These are phyloP conservation scores for Nephrocerus scutellatus DNA, from an alignment of 2,888 invertebrate species.

Conservation along the genomic window DNA sequence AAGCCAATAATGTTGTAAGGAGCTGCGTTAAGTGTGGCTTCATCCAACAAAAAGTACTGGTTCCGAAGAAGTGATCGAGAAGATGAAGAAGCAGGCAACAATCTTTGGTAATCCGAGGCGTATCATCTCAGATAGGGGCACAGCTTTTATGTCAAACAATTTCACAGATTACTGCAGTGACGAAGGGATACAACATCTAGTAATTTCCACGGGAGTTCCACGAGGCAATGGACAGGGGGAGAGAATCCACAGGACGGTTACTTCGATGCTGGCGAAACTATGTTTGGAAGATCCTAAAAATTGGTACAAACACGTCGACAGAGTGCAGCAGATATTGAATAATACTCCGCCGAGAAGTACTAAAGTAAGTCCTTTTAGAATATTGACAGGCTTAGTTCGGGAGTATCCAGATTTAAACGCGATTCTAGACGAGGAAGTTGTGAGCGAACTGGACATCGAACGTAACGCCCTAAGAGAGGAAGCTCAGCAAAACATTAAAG, in stretches of 20 bases:
- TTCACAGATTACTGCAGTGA: slow-evolving; percentile 34
- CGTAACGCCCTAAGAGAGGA: background rate
- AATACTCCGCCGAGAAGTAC: slow-evolving; percentile 2
- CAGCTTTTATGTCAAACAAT: slow-evolving; percentile 35
- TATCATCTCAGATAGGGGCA: slow-evolving; percentile 39
- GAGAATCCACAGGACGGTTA: slow-evolving; percentile 31
- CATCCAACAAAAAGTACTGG: slow-evolving; percentile 29
- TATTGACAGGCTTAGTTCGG: no score
- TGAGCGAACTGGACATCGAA: background rate
- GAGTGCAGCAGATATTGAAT: slow-evolving; percentile 22
- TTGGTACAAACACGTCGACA: slow-evolving; percentile 27
- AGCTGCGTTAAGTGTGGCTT: slow-evolving; percentile 28
- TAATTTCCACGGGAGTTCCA: slow-evolving; percentile 28
- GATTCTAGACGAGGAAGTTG: no score
- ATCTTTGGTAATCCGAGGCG: slow-evolving; percentile 25
- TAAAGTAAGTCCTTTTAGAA: slow-evolving; percentile 1
- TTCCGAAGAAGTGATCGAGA: slow-evolving; percentile 29
- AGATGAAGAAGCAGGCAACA: slow-evolving; percentile 20
- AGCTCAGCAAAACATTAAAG: slow-evolving; percentile 1
- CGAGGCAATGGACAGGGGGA: slow-evolving; percentile 39
- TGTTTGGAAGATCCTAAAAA: slow-evolving; percentile 27
- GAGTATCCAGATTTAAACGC: no score
- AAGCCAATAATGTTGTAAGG: slow-evolving; percentile 8
- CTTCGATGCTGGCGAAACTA: slow-evolving; percentile 36
- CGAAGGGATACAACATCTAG: slow-evolving; percentile 29